These are phyloP conservation scores for Oxystoma pomonae DNA, from an alignment of 2,888 invertebrate species.

Conservation along the genomic window DNA sequence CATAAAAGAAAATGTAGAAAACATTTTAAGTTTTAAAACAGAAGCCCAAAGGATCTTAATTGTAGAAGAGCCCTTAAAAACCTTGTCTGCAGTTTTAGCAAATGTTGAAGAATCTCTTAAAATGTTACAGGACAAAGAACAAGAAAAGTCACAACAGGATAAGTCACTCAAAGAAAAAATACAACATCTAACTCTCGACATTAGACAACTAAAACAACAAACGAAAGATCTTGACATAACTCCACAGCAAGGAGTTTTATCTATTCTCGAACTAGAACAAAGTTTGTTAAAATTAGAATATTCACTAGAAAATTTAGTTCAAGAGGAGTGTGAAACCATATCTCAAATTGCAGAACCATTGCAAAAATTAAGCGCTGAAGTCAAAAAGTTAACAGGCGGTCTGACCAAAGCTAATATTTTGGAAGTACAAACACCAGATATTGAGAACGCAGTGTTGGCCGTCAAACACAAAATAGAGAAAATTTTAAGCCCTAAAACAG, in stretches of 20 bases:
- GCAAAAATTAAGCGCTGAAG: constrained; percentile 19
- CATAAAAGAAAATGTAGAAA: constrained; percentile 23
- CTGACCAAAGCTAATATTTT: constrained; percentile 13
- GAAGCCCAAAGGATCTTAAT: background rate
- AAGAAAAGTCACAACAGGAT: too few relatives aligned
- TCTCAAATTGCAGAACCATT: constrained; percentile 16
- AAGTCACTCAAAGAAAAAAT: too few relatives aligned
- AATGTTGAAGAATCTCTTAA: too few relatives aligned
- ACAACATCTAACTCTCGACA: too few relatives aligned
- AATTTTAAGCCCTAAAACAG: background rate
- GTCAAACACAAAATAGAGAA: constrained; percentile 9
- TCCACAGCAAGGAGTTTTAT: too few relatives aligned
- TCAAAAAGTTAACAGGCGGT: constrained; percentile 20
- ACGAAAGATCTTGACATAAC: too few relatives aligned
- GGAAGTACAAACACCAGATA: constrained; percentile 11
- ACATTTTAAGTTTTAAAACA: constrained; percentile 3
- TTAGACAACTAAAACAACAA: too few relatives aligned
- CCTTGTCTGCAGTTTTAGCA: constrained; percentile 1
- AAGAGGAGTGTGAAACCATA: constrained; percentile 1
- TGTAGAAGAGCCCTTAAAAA: constrained; percentile 7
- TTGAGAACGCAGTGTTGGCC: constrained; percentile 14
- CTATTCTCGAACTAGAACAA: too few relatives aligned
- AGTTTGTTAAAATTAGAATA: background rate
- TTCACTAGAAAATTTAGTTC: background rate
- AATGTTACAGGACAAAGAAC: too few relatives aligned